Evolutionary conservation across 2,888 invertebrate genomes (phyloP), one percentile per base, ranked within the genome.

Genomic region (Microctonus hyperodae): DNA sequence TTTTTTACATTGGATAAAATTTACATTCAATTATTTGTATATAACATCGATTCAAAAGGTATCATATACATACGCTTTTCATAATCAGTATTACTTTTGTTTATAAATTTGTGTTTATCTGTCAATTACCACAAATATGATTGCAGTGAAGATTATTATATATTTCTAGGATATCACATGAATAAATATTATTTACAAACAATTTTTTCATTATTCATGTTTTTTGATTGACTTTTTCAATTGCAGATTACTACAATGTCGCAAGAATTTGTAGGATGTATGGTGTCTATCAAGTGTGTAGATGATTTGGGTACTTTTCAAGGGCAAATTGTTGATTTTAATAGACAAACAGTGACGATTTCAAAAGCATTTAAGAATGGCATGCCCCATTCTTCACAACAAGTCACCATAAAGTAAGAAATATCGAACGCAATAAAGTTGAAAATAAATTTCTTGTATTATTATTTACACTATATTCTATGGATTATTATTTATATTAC

Each of bases 331-430:
- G 85, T 89, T 64, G 88, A 89, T 76, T 91, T 94, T 28, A 92
- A 93, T 76, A 89, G 89, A 60, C 85, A 86, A 53, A 88, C 89
- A 58, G 89, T 96, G 71, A 92, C 92, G 1, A 88, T 96, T 67
- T 88, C 88, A 10, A 91, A 93, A 81, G 91, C 93, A 13, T 95
- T 94, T 83, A 89, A 93, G 72, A 94, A 96, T 86, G 96, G 96
- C 16, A 85, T 89, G 37, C 89, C 89, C 33, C 76, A 88, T 79
- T 87, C 88, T 71, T 85, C 88, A 60, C 86, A 87, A 25, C 87
- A 88, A 77, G 88, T 92, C 55, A 87, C 87, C 57, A 85, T 92
- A 68, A 88, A 87, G 91, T 91, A 85, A 83, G 79, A 76, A 16
- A 40, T 51, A 33, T 22, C 23, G 9, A 20, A 11, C 23, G 13